phyloP scores from a whole-genome alignment of 2,113 vertebrate genomes.

The Rhinoptilus africanus region DNA sequence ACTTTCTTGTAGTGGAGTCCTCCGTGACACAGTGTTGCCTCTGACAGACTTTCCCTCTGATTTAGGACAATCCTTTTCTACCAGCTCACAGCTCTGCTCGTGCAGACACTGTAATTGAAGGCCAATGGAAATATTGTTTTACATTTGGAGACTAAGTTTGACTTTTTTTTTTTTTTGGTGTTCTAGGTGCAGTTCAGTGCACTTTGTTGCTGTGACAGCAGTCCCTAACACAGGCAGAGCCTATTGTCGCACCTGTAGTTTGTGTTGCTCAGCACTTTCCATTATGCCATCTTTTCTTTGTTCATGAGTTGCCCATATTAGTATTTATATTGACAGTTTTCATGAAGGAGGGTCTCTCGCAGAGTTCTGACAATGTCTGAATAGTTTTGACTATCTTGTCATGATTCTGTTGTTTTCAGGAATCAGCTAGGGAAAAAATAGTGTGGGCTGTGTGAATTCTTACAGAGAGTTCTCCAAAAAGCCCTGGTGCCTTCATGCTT shows the following conservation, averaged over 20 bases:
- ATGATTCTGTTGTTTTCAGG: not conserved
- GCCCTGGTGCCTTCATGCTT: not conserved
- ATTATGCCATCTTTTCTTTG: not conserved
- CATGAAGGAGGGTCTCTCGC: accelerated
- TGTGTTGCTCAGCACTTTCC: not conserved
- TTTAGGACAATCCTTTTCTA: not conserved
- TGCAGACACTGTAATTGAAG: not conserved
- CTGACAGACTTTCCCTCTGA: not conserved
- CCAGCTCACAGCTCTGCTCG: accelerated
- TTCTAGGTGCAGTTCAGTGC: not conserved
- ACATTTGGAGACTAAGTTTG: not conserved
- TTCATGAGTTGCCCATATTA: not conserved
- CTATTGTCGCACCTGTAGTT: not conserved
- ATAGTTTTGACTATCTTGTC: not conserved
- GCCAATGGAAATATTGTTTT: not conserved
- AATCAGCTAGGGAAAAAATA: not conserved
- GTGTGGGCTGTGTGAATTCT: not conserved
- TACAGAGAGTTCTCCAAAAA: not conserved
- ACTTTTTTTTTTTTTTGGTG: not conserved
- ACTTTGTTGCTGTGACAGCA: not conserved
- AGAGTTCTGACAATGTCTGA: not conserved
- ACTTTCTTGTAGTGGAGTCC: not conserved
- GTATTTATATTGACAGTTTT: not conserved
- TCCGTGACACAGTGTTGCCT: not conserved
- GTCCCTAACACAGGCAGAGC: not conserved